A percentile compares a stretch with the other conserved stretches of the same genome.
Evolutionary conservation across 1,140 invertebrate species (phyloP).

Genomic region (Philopotamus ludificatus): DNA sequence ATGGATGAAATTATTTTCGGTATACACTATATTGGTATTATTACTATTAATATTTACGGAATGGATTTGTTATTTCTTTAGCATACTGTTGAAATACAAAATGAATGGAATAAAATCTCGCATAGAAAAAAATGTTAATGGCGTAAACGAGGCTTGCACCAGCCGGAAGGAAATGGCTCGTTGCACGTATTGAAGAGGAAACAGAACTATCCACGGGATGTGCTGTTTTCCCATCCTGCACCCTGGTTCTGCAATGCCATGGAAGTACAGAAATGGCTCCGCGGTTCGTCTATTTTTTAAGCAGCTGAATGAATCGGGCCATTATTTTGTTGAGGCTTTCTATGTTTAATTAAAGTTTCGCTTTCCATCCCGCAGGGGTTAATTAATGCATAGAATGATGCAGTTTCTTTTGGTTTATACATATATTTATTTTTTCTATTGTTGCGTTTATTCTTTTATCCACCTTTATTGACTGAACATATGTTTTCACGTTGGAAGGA

Average conservation of each 20-base stretch:
- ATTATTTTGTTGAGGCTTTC: conserved; percentile 7
- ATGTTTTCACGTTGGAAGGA: not conserved
- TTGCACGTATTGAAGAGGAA: not conserved
- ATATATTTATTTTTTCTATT: not conserved
- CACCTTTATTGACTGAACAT: not conserved
- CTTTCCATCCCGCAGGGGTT: conserved; percentile 5
- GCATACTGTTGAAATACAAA: too few relatives aligned
- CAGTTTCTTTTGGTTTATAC: conserved; percentile 18
- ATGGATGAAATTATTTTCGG: too few relatives aligned
- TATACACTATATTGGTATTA: too few relatives aligned
- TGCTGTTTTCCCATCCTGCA: not conserved
- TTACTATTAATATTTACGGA: too few relatives aligned
- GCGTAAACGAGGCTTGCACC: not conserved
- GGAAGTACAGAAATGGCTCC: not conserved
- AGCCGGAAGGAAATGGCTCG: not conserved
- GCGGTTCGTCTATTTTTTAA: not conserved
- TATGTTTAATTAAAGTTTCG: conserved; percentile 23
- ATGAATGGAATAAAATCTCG: not conserved
- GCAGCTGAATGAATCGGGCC: not conserved
- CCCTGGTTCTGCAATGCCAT: not conserved
- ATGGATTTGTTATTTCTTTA: too few relatives aligned
- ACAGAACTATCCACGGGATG: not conserved
- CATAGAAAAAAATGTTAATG: not conserved
- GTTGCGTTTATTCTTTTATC: not conserved
- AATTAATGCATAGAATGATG: conserved; percentile 24